Base-by-base conservation (phyloP, 1,140 invertebrate genomes). In the Apis laboriosa region DNA sequence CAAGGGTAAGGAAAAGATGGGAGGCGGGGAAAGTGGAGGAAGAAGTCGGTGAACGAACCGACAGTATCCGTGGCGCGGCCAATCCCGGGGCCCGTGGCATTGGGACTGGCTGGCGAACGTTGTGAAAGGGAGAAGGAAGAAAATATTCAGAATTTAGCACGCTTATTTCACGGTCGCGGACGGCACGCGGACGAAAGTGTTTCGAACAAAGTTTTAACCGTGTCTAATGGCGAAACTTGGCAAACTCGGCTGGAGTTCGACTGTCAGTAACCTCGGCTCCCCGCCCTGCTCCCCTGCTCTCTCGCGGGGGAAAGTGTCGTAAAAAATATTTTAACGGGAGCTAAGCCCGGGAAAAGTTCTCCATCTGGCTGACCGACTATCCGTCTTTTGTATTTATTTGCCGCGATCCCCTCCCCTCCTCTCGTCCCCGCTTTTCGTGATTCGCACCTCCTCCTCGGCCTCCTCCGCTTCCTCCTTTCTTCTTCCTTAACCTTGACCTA, bases 121-220 rank as follows among this genome's bases (percentile, higher is more conserved):
- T 21, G 61, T n/a, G 80, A 49, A 74, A 51, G 53, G 56, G 63
- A 74, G 66, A 34, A 63, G 73, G 85, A 90, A 89, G 85, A 91
- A 91, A 92, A 92, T 92, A 91, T 92, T 91, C 86, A 84, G 81
- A 86, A 93, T 93, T 90, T 89, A 91, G 86, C 81, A 83, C 80
- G 90, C 86, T 91, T 92, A 91, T 93, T 93, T 93, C 92, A 92
- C 89, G 92, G 92, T 93, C 92, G 88, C 91, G 89, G 85, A 91
- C 88, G 89, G 90, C 84, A 90, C 89, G 88, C 91, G 88, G 90
- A 92, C 91, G 92, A 93, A 94, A 94, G 92, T 94, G 92, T 93
- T 93, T 92, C 90, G 90, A 93, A 93, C 92, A 94, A 93, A 94
- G 93, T 94, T 94, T 93, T 92, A 93, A 93, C 90, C 91, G 91